Percentiles rank a stretch among this genome's conserved stretches.
Conservation (phyloP, 2,797 vertebrate genomes). For the Mycteria americana region DNA sequence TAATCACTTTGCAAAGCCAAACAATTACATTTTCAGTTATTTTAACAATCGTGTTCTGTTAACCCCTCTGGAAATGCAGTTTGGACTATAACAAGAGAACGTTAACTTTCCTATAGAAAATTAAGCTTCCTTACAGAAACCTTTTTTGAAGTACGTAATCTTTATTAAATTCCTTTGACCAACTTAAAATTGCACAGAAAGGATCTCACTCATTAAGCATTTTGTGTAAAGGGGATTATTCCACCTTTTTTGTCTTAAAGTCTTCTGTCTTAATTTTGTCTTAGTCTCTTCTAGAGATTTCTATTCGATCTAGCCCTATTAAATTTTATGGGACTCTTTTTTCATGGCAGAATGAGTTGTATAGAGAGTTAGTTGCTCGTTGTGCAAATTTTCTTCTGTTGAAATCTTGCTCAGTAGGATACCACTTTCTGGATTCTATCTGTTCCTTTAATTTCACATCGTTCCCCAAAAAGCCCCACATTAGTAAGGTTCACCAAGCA, state of each 20-base stretch:
- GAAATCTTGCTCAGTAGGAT: constrained; percentile 12
- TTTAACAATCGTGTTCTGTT: neutral
- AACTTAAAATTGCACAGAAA: constrained; percentile 4
- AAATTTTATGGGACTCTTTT: neutral
- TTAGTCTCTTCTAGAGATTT: neutral
- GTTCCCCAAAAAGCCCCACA: neutral
- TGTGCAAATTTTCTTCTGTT: neutral
- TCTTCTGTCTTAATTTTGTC: neutral
- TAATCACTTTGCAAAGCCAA: neutral
- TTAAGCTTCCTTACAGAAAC: neutral
- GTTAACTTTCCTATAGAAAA: neutral
- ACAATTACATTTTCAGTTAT: neutral
- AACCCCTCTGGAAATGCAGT: neutral
- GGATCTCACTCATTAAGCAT: neutral
- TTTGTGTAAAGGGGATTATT: neutral
- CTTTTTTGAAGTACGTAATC: neutral
- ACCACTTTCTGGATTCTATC: neutral
- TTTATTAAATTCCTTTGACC: constrained; percentile 10
- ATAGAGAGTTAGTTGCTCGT: neutral
- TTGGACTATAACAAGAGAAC: neutral
- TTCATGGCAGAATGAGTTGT: neutral
- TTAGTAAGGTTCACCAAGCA: constrained; percentile 40
- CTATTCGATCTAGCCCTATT: neutral
- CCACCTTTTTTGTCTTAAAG: neutral
- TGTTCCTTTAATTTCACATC: neutral